phyloP scores from a whole-genome alignment of 2,113 vertebrate species.

The Nothobranchius furzeri region DNA sequence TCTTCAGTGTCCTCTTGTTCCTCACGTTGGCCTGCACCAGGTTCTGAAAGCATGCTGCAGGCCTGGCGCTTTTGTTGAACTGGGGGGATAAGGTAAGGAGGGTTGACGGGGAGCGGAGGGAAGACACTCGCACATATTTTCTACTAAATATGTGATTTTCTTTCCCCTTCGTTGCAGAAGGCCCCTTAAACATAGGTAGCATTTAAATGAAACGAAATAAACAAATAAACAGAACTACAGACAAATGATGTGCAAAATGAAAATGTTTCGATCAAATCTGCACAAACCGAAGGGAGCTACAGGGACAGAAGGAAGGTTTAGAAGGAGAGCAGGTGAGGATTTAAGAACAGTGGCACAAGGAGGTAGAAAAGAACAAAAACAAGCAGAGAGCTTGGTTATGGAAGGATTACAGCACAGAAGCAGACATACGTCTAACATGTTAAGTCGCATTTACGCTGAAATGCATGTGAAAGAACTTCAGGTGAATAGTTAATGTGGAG shows the following conservation, averaged over 20 bases:
- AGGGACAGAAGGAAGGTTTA: conserved; percentile 58
- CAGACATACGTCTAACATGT: conserved; percentile 19
- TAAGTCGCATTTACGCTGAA: conserved; percentile 18
- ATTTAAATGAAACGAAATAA: conserved; percentile 3
- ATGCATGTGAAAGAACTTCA: conserved; percentile 17
- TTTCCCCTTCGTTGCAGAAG: conserved; percentile 36
- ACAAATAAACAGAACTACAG: conserved; percentile 6
- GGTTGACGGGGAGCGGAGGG: conserved; percentile 65
- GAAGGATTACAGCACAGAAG: conserved; percentile 2
- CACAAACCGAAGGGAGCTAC: conserved; percentile 73
- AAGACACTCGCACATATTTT: conserved; percentile 71
- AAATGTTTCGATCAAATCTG: conserved; percentile 38
- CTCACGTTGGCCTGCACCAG: conserved; percentile 98
- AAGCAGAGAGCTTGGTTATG: conserved; percentile 43
- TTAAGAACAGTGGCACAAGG: conserved; percentile 55
- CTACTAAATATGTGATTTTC: conserved; percentile 68
- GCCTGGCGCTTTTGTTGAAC: conserved; percentile 90
- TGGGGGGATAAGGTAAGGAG: conserved; percentile 72
- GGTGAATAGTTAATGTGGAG: conserved; percentile 42
- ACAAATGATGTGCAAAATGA: conserved; percentile 39
- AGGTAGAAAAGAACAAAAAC: conserved; percentile 39
- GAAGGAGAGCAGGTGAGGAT: conserved; percentile 54
- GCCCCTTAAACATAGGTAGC: conserved; percentile 1
- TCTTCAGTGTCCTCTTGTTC: conserved; percentile 94
- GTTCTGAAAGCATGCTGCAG: conserved; percentile 90